Evolutionary conservation across 2,888 invertebrate genomes (phyloP), one percentile per base, ranked within the genome.

Genomic region (Ichneumoninae sp.): DNA sequence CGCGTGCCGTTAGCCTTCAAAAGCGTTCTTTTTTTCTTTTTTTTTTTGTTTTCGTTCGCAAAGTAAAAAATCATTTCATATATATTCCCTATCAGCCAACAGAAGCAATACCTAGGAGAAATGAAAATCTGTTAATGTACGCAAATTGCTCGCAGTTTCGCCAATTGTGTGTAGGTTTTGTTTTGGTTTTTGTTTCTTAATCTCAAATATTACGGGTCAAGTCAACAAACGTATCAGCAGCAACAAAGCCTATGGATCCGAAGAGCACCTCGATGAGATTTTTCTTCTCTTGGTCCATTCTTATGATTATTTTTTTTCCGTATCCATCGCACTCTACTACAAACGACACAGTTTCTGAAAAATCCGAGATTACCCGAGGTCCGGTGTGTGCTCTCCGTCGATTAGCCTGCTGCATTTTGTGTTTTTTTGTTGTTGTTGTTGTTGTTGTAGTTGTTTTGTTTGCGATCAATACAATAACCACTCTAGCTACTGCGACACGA

Each of bases 101-200:
- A 90, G 87, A 91, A 91, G 90, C 90, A 87, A 88, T 87, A 87
- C 88, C 87, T 89, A 88, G 84, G 80, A 88, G 84, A 88, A 88
- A 86, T 80, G 36, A 69, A 86, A 88, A 87, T 75, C 65, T 65
- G 65, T 65, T 75, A 65, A 75, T 75, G 50, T 60, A 65, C 65
- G 52, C 60, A 62, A 74, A 47, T 44, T 74, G 30, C 62, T 74
- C 62, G 60, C 60, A 62, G 62, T 74, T 74, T 22, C 47, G 30
- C 47, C 62, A 60, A 60, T 62, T 60, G 69, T 76, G 74, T 69
- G 36, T 26, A 52, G 16, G 19, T 47, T 62, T 65, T 65, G 76
- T 82, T 57, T 82, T 36, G 54, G 54, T 66, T 68, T 54, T 68
- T 69, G 47, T 69, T 40, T 71, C 60, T 72, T 57, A 68, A 83